Conservation (phyloP, 2,888 invertebrate genomes). For the Nasonovia ribisnigri region DNA sequence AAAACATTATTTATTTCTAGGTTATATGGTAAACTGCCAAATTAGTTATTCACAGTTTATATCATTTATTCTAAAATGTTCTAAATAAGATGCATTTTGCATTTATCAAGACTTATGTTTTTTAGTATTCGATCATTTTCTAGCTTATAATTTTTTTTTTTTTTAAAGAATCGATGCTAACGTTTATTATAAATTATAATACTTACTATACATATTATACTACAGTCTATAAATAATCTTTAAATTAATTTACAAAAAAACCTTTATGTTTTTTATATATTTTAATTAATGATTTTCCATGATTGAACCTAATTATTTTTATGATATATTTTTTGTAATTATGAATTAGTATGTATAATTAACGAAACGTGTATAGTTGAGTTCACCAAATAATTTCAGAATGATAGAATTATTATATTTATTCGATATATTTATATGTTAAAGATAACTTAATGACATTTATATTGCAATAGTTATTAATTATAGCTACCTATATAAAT, state of each 20-base stretch:
- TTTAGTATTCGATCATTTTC: not conserved
- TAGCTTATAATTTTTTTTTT: not conserved
- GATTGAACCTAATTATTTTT: not conserved
- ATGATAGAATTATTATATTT: not conserved
- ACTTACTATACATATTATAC: not conserved
- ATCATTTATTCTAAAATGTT: not conserved
- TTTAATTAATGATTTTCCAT: not conserved
- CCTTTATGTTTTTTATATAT: not conserved
- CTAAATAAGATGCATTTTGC: not conserved
- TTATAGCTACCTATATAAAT: not conserved
- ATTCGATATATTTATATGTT: not conserved
- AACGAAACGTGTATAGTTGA: not conserved
- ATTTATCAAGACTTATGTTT: not conserved
- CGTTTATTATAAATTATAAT: not conserved
- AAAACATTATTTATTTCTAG: constrained; percentile 31
- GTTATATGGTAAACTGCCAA: constrained; percentile 47
- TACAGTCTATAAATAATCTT: not conserved
- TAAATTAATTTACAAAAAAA: not conserved
- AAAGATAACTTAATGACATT: not conserved
- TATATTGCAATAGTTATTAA: not conserved
- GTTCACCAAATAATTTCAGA: not conserved
- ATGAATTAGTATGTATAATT: not conserved
- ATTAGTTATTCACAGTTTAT: not conserved
- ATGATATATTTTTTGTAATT: not conserved
- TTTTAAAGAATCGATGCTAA: not conserved